Base-by-base conservation (phyloP, 2,888 invertebrate species). In the Hirtodrosophila duncani region DNA sequence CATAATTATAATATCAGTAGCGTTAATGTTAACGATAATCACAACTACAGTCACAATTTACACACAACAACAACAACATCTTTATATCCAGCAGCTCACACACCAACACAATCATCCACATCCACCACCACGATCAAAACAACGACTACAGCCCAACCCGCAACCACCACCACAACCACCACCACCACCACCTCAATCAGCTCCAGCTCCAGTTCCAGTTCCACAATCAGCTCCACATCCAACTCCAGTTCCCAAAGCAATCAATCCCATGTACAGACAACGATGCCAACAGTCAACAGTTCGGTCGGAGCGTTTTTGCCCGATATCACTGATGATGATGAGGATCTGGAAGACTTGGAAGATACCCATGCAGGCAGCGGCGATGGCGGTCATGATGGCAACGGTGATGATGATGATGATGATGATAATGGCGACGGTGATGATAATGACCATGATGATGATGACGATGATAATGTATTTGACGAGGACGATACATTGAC, bases 1-100 rank as follows among this genome's bases (percentile, higher is more conserved):
- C 37, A 45, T 29, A 33, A 36, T n/a, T n/a, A 30, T 33, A 26
- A 17, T 13, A 33, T 34, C 52, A 34, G 16, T 59, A 60, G 59
- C 64, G n/a, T n/a, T n/a, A 63, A 60, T 49, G 34, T 61, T 58
- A 62, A 42, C 10, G 5, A 24, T 36, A 36, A 41, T 5, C 21
- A 31, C 14, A 41, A 26, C 10, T 31, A 21, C 46, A 38, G 4
- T 13, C 61, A 66, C 56, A 53, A 57, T 56, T 45, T 52, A 57
- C 61, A 59, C 37, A 31, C 37, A 49, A 49, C 56, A 62, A 62
- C 43, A 44, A 57, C 57, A 46, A 68, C 57, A 81, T 81, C 67
- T 81, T 61, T 81, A 67, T 75, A 78, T 75, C 74, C 75, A 78
- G 70, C 81, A 75, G 75, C 75, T 81, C 63, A 78, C 43, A 62